phyloP scores from a whole-genome alignment of 2,113 vertebrate genomes.

The Platanista minor region DNA sequence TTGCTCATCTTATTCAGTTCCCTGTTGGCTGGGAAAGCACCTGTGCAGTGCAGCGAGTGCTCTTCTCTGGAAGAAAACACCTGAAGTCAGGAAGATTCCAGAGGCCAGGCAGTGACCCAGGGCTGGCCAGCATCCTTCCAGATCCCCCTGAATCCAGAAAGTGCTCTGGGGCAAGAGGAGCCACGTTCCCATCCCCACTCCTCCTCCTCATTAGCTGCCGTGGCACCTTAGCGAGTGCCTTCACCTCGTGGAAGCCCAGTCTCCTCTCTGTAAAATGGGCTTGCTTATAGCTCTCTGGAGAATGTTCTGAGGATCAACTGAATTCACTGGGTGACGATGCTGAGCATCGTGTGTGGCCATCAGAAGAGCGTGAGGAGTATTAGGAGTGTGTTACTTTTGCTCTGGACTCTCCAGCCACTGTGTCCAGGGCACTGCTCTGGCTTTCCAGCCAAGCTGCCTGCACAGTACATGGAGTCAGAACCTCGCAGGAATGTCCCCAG shows the following conservation, averaged over 20 bases:
- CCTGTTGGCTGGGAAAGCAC: neutral
- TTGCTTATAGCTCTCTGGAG: neutral
- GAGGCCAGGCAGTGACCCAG: neutral
- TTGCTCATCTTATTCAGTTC: neutral
- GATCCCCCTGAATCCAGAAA: neutral
- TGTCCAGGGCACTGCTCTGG: neutral
- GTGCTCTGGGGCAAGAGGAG: neutral
- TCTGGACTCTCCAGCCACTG: neutral
- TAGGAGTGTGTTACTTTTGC: neutral
- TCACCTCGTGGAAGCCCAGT: neutral
- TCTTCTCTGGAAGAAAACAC: neutral
- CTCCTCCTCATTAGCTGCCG: neutral
- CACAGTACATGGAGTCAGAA: neutral
- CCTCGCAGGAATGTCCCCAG: neutral
- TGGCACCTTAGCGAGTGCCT: neutral
- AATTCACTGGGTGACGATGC: accelerated
- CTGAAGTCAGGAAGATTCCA: neutral
- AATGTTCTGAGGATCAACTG: neutral
- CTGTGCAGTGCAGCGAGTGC: accelerated
- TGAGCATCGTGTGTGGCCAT: accelerated
- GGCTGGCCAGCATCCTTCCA: neutral
- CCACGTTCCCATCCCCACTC: neutral
- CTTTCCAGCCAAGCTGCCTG: neutral
- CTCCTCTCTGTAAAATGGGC: neutral
- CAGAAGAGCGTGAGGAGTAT: neutral